Conservation (phyloP, 2,113 vertebrate species). For the Ptilonorhynchus violaceus region DNA sequence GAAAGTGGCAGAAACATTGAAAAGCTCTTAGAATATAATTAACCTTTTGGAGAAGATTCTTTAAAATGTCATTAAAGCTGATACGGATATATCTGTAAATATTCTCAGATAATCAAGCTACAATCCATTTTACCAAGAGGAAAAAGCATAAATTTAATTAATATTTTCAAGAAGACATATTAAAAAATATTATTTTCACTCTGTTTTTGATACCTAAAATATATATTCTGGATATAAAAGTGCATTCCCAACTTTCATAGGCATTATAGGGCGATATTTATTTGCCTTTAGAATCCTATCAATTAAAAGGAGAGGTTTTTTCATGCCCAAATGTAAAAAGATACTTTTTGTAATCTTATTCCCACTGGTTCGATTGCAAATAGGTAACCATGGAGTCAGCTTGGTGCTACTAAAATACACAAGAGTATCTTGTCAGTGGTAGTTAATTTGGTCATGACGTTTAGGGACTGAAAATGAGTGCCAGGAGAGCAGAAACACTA, state of each 20-base stretch:
- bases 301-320: not conserved
- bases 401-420: not conserved
- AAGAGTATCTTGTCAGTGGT: not conserved
- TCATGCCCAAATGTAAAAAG: not conserved
- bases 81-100: not conserved
- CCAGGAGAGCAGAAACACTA: not conserved
- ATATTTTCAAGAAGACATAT: not conserved
- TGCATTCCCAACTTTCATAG: not conserved
- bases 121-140: not conserved
- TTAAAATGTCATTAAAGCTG: not conserved
- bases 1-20: not conserved
- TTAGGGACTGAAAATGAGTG: not conserved
- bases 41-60: not conserved
- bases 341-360: not conserved
- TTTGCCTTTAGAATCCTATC: not conserved
- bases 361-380: not conserved
- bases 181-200: not conserved
- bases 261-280: not conserved
- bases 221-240: not conserved
- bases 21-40: not conserved
- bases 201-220: not conserved
- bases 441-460: not conserved
- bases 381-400: not conserved
- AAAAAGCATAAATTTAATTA: not conserved
- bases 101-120: not conserved